Evolutionary conservation across 2,888 invertebrate species (phyloP).

Genomic region (Acronicta psi): DNA sequence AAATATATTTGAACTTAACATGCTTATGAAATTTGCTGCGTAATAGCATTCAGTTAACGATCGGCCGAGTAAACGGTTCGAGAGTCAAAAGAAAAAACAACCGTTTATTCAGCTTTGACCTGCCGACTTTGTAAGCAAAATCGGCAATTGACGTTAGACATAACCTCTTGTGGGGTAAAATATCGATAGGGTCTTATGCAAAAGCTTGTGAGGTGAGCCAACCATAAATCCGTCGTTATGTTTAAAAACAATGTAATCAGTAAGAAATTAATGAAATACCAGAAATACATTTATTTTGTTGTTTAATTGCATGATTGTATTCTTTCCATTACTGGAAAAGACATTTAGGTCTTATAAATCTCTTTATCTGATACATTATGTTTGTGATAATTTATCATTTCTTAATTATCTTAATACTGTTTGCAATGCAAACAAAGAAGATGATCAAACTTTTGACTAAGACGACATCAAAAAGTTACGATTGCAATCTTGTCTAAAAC

Average conservation of each 20-base stretch:
- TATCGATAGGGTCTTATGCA: constrained; percentile 52
- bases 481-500: constrained; percentile 1
- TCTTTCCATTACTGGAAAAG: too few species aligned
- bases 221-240: constrained; percentile 7
- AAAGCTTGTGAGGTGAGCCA: constrained; percentile 39
- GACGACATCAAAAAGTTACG: background rate
- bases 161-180: constrained; percentile 33
- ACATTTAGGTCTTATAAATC: too few species aligned
- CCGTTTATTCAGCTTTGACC: constrained; percentile 39
- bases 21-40: constrained; percentile 1
- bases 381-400: too few species aligned
- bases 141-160: constrained; percentile 46
- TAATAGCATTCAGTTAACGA: constrained; percentile 4
- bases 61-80: constrained; percentile 3
- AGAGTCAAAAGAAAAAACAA: constrained; percentile 31
- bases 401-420: too few species aligned
- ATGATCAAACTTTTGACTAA: too few species aligned
- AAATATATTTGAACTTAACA: background rate
- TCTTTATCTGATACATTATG: too few species aligned
- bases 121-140: constrained; percentile 51
- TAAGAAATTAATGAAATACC: constrained; percentile 13
- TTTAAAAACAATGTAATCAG: constrained; percentile 28
- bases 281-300: background rate
- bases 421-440: too few species aligned
- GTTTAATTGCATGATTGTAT: too few species aligned